A percentile compares a stretch with the other conserved stretches of the same genome.
phyloP scores from a whole-genome alignment of 2,797 vertebrate species.

The Pelodytes ibericus region DNA sequence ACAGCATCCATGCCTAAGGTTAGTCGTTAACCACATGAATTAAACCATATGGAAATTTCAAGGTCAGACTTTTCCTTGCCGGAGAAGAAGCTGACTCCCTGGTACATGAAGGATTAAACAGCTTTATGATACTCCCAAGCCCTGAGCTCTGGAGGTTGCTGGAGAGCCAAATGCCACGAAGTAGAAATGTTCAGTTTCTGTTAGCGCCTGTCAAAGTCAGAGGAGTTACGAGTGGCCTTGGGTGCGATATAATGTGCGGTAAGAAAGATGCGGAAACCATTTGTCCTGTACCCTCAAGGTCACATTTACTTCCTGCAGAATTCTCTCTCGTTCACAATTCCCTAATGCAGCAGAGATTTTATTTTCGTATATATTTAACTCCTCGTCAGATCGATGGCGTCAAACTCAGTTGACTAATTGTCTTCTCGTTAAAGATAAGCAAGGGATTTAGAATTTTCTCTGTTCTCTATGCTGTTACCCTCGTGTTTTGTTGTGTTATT shows the following conservation, averaged over 20 bases:
- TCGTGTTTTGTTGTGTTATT: background rate
- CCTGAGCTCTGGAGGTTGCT: too few relatives aligned
- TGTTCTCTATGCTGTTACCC: background rate
- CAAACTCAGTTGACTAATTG: background rate
- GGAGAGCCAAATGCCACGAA: too few relatives aligned
- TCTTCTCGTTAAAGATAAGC: constrained; percentile 3
- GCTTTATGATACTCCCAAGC: too few relatives aligned
- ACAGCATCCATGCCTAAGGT: too few relatives aligned
- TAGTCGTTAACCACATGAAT: too few relatives aligned
- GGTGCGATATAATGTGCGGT: background rate
- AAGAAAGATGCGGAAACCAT: background rate
- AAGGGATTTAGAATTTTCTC: background rate
- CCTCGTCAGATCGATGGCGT: background rate
- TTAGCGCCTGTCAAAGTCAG: background rate
- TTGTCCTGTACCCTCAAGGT: constrained; percentile 17
- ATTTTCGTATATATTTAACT: constrained; percentile 13
- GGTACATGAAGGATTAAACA: too few relatives aligned
- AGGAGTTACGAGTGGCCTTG: constrained; percentile 12
- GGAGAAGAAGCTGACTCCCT: too few relatives aligned
- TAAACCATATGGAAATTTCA: too few relatives aligned
- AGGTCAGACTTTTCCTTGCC: too few relatives aligned
- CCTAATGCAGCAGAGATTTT: background rate
- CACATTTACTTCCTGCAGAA: background rate
- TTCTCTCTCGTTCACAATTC: background rate
- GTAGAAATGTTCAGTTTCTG: background rate